These are phyloP conservation scores for Ibidorhyncha struthersii DNA, from an alignment of 2,113 vertebrate genomes.

Conservation along the genomic window DNA sequence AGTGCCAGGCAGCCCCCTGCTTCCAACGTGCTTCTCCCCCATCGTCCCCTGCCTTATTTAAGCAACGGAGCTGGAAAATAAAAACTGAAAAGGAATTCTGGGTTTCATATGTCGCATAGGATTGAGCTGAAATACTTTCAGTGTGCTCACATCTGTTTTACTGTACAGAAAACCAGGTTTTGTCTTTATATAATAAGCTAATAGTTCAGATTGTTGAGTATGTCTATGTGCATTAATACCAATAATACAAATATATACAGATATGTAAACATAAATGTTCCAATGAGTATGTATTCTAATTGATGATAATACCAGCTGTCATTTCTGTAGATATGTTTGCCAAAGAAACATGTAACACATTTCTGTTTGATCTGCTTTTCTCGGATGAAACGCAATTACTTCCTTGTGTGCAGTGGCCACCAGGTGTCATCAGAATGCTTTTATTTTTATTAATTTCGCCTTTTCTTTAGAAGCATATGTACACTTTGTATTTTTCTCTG, in stretches of 20 bases:
- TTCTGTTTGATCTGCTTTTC: background rate
- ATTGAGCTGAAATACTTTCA: background rate
- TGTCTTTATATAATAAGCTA: background rate
- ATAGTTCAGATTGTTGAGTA: background rate
- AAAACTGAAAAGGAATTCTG: background rate
- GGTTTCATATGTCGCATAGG: background rate
- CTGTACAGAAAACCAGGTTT: background rate
- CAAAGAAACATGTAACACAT: background rate
- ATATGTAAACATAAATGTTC: background rate
- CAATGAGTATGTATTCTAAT: background rate
- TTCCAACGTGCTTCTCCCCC: background rate
- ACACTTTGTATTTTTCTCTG: background rate
- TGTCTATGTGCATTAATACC: background rate
- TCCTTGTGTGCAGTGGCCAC: conserved; percentile 72
- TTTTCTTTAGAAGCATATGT: background rate
- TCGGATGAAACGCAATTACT: background rate
- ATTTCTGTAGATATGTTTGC: background rate
- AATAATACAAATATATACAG: background rate
- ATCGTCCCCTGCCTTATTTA: background rate
- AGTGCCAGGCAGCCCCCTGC: background rate
- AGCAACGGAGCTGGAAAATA: background rate
- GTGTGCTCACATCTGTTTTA: background rate
- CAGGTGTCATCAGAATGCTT: conserved; percentile 83
- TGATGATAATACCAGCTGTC: background rate
- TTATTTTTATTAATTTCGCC: conserved; percentile 47